Percentiles rank a stretch among this genome's conserved stretches.
Evolutionary conservation across 2,797 vertebrate species (phyloP).

Genomic region (Eulemur rubriventer): DNA sequence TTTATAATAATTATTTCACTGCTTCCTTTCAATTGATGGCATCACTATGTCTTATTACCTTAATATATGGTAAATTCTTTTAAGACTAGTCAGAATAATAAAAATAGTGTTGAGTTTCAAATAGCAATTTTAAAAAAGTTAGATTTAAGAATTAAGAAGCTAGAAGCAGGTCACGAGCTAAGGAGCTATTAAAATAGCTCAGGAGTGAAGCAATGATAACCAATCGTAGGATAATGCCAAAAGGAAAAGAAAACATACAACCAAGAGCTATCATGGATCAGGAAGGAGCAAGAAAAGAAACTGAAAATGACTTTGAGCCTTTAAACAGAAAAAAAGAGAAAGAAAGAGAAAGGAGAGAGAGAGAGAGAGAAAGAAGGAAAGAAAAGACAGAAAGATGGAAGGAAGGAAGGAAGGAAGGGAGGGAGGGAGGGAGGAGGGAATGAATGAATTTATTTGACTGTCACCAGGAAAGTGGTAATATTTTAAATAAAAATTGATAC

Average conservation of each 20-base stretch:
- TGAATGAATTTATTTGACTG: not conserved
- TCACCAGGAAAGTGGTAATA: not conserved
- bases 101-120: not conserved
- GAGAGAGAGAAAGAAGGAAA: accelerated
- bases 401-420: too few relatives aligned
- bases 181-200: not conserved
- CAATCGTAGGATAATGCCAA: not conserved
- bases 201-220: not conserved
- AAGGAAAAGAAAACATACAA: not conserved
- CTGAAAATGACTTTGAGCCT: not conserved
- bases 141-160: not conserved
- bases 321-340: not conserved
- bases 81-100: not conserved
- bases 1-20: not conserved
- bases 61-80: not conserved
- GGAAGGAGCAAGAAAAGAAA: not conserved
- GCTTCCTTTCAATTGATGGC: not conserved
- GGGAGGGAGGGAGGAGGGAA: not conserved
- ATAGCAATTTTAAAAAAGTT: not conserved
- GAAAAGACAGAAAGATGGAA: not conserved
- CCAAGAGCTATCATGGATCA: not conserved
- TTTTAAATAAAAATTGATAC: not conserved
- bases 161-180: not conserved
- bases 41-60: not conserved
- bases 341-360: not conserved